Conservation (phyloP, 1,140 invertebrate genomes). For the Spodoptera frugiperda region DNA sequence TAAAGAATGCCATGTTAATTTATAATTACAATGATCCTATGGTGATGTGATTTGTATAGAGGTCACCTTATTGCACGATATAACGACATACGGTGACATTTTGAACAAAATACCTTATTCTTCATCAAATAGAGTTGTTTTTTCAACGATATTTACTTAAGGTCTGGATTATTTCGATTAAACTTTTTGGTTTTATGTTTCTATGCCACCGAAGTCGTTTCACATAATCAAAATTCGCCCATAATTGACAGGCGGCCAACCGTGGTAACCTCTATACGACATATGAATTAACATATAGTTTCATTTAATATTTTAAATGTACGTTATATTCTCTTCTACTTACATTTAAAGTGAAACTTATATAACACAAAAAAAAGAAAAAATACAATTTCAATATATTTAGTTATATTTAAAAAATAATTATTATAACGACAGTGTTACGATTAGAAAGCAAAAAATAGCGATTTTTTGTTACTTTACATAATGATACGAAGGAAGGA, state of each 20-base stretch:
- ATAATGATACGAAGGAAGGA: constrained; percentile 72
- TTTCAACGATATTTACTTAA: neutral
- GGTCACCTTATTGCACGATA: constrained; percentile 61
- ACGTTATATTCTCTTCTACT: constrained; percentile 78
- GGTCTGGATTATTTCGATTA: neutral
- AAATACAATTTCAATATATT: constrained; percentile 70
- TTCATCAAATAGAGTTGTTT: neutral
- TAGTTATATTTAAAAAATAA: constrained; percentile 76
- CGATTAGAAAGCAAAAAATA: constrained; percentile 77
- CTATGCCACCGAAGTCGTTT: constrained; percentile 13
- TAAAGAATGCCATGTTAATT: constrained; percentile 73
- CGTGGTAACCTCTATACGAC: constrained; percentile 57
- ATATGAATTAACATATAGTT: constrained; percentile 62
- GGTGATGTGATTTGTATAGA: constrained; percentile 46
- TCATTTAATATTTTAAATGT: constrained; percentile 64
- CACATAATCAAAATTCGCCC: constrained; percentile 13
- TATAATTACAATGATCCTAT: constrained; percentile 69
- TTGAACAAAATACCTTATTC: neutral
- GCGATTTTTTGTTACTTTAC: constrained; percentile 73
- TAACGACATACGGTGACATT: constrained; percentile 10
- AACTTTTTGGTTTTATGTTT: neutral
- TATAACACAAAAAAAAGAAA: constrained; percentile 68
- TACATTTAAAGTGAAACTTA: constrained; percentile 75
- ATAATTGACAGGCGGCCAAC: constrained; percentile 38
- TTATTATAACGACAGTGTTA: constrained; percentile 68